These are phyloP conservation scores for Tachyglossus aculeatus DNA, from an alignment of 2,797 vertebrate genomes.

Conservation along the genomic window DNA sequence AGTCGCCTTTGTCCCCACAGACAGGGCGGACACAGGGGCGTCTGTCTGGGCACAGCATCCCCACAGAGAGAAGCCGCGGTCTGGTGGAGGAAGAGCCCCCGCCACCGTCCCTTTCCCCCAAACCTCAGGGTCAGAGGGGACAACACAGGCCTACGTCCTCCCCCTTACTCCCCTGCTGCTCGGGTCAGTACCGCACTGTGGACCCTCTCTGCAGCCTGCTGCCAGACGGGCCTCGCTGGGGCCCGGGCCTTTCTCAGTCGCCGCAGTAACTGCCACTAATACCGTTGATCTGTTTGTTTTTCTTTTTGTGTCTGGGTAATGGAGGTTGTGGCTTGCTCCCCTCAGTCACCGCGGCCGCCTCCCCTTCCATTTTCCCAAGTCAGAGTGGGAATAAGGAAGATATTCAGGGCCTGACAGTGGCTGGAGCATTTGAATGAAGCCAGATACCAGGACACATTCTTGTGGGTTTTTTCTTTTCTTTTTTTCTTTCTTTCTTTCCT, in stretches of 20 bases:
- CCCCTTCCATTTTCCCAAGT: neutral
- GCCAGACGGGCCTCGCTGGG: neutral
- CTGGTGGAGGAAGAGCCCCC: neutral
- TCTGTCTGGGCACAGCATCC: slow-evolving; percentile 2
- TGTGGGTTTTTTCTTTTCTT: slow-evolving; percentile 31
- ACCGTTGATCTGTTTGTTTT: slow-evolving; percentile 33
- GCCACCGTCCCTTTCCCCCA: accelerated
- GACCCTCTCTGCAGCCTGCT: accelerated
- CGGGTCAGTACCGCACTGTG: too few relatives aligned
- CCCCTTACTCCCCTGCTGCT: too few relatives aligned
- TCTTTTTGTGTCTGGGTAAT: neutral
- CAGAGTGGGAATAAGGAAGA: neutral
- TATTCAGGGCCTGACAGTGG: slow-evolving; percentile 24
- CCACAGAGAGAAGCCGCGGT: accelerated
- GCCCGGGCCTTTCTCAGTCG: neutral
- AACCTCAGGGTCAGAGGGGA: accelerated
- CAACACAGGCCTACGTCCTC: neutral
- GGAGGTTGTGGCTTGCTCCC: neutral
- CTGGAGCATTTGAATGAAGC: slow-evolving; percentile 51
- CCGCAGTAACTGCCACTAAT: neutral
- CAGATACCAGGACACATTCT: slow-evolving; percentile 61
- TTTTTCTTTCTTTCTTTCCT: too few relatives aligned
- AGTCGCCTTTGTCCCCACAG: neutral
- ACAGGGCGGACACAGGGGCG: neutral
- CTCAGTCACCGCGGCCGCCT: neutral